Evolutionary conservation across 1,140 invertebrate genomes (phyloP), one percentile per base, ranked within the genome.

Genomic region (Drosophila neocordata): DNA sequence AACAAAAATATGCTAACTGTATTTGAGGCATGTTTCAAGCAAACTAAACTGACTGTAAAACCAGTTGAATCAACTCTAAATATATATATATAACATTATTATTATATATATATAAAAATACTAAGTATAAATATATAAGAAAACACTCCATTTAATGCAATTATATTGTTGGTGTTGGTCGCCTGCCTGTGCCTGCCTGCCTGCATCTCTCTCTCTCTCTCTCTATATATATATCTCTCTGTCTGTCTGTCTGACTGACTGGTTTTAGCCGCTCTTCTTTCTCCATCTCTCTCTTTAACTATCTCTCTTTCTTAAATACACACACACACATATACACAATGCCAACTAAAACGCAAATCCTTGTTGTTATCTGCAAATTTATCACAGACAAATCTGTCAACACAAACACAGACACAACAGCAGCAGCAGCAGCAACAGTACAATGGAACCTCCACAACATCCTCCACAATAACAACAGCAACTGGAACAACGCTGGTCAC

Each of bases 341-440:
- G 77, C 69, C 82, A 83, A 87, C 83, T 87, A 88, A 84, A 87
- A 87, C 76, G 78, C 75, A 85, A 90, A 90, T 83, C 81, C 76
- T 90, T 82, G 76, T 90, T 82, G 75, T 89, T 88, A 89, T 89
- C 84, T 79, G 74, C 76, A 89, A 85, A 87, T 90, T 89, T 90
- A 85, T 89, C 89, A 89, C 82, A 90, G 89, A 90, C 89, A 89
- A 90, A 90, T 90, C 89, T 90, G 89, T 89, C 84, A 89, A 83
- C 84, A 75, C 84, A 87, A 76, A 68, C 79, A 79, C 79, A 87
- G 75, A 82, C 79, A 79, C 41, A 48, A 48, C 41, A 48, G 15
- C 41, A 48, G 15, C 41, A 48, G 41, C 41, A 48, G 15, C 41
- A 48, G 8, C 41, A 48, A 48, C 41, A 82, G 69, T 88, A 83